Base-by-base conservation (phyloP, 2,113 vertebrate species). In the Rana temporaria region DNA sequence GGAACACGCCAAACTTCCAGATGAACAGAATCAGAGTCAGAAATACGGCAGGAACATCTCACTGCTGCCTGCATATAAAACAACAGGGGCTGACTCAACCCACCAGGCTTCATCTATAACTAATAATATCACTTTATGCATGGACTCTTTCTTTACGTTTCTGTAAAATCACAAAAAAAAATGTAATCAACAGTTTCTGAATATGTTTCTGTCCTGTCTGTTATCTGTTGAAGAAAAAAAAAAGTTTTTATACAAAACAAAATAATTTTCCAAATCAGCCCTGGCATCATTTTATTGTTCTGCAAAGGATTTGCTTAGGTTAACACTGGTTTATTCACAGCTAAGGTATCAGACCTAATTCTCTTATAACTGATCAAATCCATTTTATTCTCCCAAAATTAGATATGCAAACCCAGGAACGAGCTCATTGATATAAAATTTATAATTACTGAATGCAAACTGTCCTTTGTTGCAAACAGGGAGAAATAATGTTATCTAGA, bases 361-460 rank as follows among this genome's bases (percentile, higher is more conserved):
- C 72, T 75, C 60, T 34, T 16, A 56, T 16, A 66, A 32, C 76
- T 78, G 63, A 78, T 78, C 48, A 78, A 78, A 66, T 20, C 68
- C 18, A 59, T 79, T 68, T 79, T 79, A 42, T 34, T 48, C 48
- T 24, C 34, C 74, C 75, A 26, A 83, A 76, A 24, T 76, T 56
- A 76, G 71, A 83, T 83, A 83, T 83, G 71, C 55, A 76, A 59
- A 76, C 59, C 42, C 32, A 83, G 70, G 60, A 74, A 52, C 42
- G 24, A 62, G 64, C 48, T 76, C 72, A 83, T 76, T 76, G 71
- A 82, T 82, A 48, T 67, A 68, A 83, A 57, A 76, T 68, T 83
- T 83, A 60, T 83, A 83, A 83, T 83, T 83, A 83, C 62, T 32
- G 32, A 74, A 66, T 56, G 32, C 53, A 32, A 66, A 76, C 64